These are phyloP conservation scores for Melanargia galathea DNA, from an alignment of 2,888 invertebrate genomes.

Conservation along the genomic window DNA sequence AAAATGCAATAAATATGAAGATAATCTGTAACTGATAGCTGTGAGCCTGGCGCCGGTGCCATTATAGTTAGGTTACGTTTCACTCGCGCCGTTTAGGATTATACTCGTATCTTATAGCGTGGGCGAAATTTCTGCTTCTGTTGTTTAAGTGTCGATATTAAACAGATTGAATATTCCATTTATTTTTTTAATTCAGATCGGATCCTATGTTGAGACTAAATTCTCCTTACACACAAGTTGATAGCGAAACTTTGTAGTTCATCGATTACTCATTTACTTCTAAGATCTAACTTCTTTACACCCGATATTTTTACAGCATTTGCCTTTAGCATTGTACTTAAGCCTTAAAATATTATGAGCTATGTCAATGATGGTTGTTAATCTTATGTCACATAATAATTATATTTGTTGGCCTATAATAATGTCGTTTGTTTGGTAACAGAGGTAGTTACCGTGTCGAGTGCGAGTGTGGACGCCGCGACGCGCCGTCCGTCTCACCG, in stretches of 20 bases:
- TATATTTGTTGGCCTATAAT: slow-evolving; percentile 37
- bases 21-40: slow-evolving; percentile 63
- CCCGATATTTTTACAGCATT: not conserved
- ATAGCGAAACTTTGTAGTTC: too few relatives aligned
- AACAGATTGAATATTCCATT: slow-evolving; percentile 28
- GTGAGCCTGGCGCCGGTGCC: slow-evolving; percentile 65
- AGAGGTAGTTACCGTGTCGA: slow-evolving; percentile 43
- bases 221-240: too few relatives aligned
- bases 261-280: too few relatives aligned
- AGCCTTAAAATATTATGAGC: slow-evolving; percentile 19
- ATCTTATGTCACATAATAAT: slow-evolving; percentile 38
- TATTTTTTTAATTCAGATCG: not conserved
- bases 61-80: slow-evolving; percentile 61
- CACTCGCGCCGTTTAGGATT: slow-evolving; percentile 44
- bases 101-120: slow-evolving; percentile 42
- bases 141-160: slow-evolving; percentile 34
- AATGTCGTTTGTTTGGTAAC: slow-evolving; percentile 45
- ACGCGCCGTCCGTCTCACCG: slow-evolving; percentile 47
- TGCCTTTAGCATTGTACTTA: not conserved
- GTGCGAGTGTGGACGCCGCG: slow-evolving; percentile 40
- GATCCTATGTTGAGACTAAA: too few relatives aligned
- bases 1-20: slow-evolving; percentile 44
- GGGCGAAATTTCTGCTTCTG: slow-evolving; percentile 41
- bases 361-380: slow-evolving; percentile 29
- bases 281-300: too few relatives aligned